Base-by-base conservation (phyloP, 2,888 invertebrate species). In the Rhagonycha fulva region DNA sequence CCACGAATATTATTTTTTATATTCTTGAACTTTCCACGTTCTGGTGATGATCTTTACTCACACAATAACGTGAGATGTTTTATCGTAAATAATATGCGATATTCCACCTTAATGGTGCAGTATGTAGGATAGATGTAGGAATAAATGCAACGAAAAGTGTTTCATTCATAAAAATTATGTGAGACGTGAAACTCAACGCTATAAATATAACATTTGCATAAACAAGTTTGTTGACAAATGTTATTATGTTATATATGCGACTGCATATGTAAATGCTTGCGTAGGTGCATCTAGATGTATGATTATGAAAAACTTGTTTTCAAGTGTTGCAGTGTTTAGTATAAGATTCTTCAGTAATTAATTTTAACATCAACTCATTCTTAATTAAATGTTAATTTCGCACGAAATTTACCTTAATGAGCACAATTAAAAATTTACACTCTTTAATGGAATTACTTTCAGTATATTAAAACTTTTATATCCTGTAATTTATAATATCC, bases 191-290 rank as follows among this genome's bases (percentile, higher is more conserved):
- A 76, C 78, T 75, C 76, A 74, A 78, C 78, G 78, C 78, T 78
- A 76, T 78, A 76, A 77, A 77, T 76, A 78, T 78, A 76, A 78
- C 71, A 81, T 81, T 81, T 81, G 81, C 81, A 81, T 81, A 81
- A 80, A 81, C 81, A 81, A 81, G 80, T 80, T 75, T 76, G 81
- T 78, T 79, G 80, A 80, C 80, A 81, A 80, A 81, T 81, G 79
- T 80, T 79, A 80, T 77, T 72, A 71, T 77, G 77, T 77, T 66
- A 66, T 77, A 75, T 78, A 74, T 76, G 74, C 72, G 78, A 75
- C 72, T 77, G 77, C 72, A 75, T 75, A 77, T 77, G 77, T 70
- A 75, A 77, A 77, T 72, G 75, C 69, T 60, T 66, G 62, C 63
- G 77, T 77, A 70, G 77, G 77, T 72, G 77, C 62, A 77, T 68